Base-by-base conservation (phyloP, 2,888 invertebrate species). In the Xanthorhoe designata region DNA sequence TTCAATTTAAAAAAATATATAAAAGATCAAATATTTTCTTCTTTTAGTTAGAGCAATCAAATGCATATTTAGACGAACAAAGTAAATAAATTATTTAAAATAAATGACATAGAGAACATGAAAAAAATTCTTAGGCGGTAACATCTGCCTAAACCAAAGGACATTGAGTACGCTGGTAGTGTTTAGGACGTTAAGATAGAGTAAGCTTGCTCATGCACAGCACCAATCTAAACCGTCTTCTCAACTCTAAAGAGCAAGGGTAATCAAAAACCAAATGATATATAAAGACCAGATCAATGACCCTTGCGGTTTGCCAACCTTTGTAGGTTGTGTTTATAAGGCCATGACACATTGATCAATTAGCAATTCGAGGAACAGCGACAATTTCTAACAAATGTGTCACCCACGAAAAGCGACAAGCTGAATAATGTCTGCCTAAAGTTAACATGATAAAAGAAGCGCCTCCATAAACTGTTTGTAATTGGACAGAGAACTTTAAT, bases 401-500 rank as follows among this genome's bases (percentile, higher is more conserved):
- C 64, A 66, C 75, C 75, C 79, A 79, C 75, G 67, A 64, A 73
- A 77, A 70, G 68, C 68, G 83, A 82, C 83, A 81, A 75, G 61
- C 76, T 75, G 73, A 80, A 83, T 80, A 80, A 78, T 71, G 72
- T 71, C 56, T 70, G 68, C 69, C 75, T 74, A 69, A 76, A 78
- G 69, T 79, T 80, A 69, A 79, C 80, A 76, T 76, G 75, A 78
- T 79, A 83, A 76, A 79, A 73, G 77, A 77, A 75, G 74, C 70
- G 70, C 76, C 72, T 75, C 78, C 72, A 79, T 82, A 80, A 81
- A 83, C 77, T 75, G 76, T 77, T 70, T 73, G 70, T 85, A 80
- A 83, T 85, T 84, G 81, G 80, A 78, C 74, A 79, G 78, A 83
- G 84, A 82, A 80, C 77, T 85, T 89, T 89, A 90, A 90, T 90